These are phyloP conservation scores for Brachyptera risi DNA, from an alignment of 2,888 invertebrate genomes.

Conservation along the genomic window DNA sequence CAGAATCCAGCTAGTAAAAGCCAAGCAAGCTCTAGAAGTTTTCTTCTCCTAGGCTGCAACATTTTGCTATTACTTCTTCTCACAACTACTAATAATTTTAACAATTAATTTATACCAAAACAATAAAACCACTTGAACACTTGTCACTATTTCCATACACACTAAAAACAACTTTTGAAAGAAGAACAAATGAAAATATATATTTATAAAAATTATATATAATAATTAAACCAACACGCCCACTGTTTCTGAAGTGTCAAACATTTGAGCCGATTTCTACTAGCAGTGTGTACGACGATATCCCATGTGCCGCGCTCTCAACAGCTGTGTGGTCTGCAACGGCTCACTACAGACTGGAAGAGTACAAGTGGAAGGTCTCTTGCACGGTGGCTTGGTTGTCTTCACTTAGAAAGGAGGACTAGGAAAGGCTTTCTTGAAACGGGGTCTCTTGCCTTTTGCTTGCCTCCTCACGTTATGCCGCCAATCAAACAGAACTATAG, in stretches of 20 bases:
- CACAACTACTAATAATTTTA: neutral
- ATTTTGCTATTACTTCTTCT: neutral
- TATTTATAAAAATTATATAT: no score
- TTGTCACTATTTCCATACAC: slow-evolving; percentile 5
- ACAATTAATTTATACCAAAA: neutral
- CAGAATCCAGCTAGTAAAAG: neutral
- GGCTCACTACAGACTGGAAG: slow-evolving; percentile 20
- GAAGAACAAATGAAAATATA: neutral
- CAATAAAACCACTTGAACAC: neutral
- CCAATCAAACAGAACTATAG: slow-evolving; percentile 16
- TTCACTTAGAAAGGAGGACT: slow-evolving; percentile 13
- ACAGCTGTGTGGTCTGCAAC: slow-evolving; percentile 14
- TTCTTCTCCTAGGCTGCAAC: slow-evolving; percentile 17
- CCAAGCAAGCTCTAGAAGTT: neutral
- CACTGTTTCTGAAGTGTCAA: neutral
- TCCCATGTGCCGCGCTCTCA: no score
- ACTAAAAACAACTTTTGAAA: neutral
- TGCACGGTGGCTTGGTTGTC: no score
- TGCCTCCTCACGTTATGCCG: neutral
- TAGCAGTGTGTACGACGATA: neutral
- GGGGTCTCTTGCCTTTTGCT: no score
- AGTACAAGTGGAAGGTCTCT: neutral
- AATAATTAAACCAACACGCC: neutral
- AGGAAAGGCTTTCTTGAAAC: slow-evolving; percentile 19
- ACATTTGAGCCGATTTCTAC: neutral